Evolutionary conservation across 2,888 invertebrate genomes (phyloP).

Genomic region (Drosophila merina): DNA sequence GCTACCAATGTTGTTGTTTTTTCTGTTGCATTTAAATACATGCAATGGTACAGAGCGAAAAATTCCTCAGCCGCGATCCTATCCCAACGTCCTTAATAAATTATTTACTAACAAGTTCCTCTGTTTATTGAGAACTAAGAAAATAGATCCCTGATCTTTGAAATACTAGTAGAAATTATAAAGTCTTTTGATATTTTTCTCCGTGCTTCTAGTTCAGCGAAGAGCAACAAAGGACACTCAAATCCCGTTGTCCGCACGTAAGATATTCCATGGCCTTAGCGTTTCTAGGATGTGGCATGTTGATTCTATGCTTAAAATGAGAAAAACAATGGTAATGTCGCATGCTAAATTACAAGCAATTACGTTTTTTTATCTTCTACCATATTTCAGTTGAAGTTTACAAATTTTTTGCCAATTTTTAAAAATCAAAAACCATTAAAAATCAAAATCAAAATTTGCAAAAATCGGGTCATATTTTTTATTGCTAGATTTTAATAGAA

Average conservation of each 20-base stretch:
- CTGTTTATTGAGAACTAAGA: no score
- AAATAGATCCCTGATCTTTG: no score
- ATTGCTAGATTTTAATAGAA: no score
- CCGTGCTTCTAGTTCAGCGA: not conserved
- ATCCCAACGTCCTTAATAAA: not conserved
- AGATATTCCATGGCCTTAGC: constrained; percentile 34
- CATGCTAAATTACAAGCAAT: constrained; percentile 82
- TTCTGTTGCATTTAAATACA: constrained; percentile 61
- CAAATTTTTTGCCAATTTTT: not conserved
- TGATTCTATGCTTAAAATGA: constrained; percentile 70
- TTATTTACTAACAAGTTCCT: not conserved
- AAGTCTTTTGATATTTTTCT: not conserved
- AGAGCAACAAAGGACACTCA: constrained; percentile 35
- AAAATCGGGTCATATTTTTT: no score
- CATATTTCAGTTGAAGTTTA: constrained; percentile 45
- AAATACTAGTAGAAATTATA: no score
- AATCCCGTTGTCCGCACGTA: constrained; percentile 28
- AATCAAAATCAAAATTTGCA: no score
- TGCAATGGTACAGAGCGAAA: constrained; percentile 54
- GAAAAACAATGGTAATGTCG: constrained; percentile 80
- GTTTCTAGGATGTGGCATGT: constrained; percentile 23
- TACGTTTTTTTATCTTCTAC: constrained; percentile 70
- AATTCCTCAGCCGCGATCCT: not conserved
- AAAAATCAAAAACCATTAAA: no score
- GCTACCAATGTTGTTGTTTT: constrained; percentile 43